Evolutionary conservation across 2,888 invertebrate genomes (phyloP).

Genomic region (Dichetophora obliterata): DNA sequence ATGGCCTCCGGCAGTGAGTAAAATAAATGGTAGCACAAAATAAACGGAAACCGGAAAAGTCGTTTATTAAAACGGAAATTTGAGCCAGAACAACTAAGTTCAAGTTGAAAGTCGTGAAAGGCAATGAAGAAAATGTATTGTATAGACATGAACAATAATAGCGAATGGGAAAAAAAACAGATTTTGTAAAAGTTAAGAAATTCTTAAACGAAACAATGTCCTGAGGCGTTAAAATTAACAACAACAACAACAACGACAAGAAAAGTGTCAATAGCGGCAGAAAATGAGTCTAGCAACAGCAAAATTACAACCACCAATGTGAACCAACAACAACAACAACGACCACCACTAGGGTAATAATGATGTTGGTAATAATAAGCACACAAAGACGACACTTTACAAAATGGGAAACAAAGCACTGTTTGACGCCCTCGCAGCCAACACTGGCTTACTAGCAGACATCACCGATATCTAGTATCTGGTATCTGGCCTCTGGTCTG

Average conservation of each 20-base stretch:
- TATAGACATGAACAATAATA: background rate
- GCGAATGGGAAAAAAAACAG: background rate
- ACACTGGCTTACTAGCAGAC: too few species aligned
- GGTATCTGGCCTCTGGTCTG: too few species aligned
- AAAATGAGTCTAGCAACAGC: constrained; percentile 44
- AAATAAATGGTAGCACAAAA: constrained; percentile 33
- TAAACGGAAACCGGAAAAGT: constrained; percentile 35
- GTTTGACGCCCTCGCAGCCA: background rate
- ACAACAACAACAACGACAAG: constrained; percentile 39
- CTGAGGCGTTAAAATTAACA: constrained; percentile 51
- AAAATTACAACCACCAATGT: constrained; percentile 22
- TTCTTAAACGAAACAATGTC: constrained; percentile 46
- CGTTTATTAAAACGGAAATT: constrained; percentile 40
- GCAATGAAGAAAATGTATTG: background rate
- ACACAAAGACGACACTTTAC: background rate
- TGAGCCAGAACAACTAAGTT: constrained; percentile 11
- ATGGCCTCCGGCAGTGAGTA: constrained; percentile 18
- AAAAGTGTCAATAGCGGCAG: constrained; percentile 34
- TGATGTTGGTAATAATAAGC: constrained; percentile 38
- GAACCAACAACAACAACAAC: constrained; percentile 28
- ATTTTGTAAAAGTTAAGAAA: constrained; percentile 15
- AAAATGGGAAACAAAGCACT: background rate
- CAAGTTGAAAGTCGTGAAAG: background rate
- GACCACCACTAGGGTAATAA: constrained; percentile 38
- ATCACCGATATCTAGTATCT: too few species aligned